Evolutionary conservation across 2,113 vertebrate species (phyloP).

Genomic region (Oncorhynchus kisutch): DNA sequence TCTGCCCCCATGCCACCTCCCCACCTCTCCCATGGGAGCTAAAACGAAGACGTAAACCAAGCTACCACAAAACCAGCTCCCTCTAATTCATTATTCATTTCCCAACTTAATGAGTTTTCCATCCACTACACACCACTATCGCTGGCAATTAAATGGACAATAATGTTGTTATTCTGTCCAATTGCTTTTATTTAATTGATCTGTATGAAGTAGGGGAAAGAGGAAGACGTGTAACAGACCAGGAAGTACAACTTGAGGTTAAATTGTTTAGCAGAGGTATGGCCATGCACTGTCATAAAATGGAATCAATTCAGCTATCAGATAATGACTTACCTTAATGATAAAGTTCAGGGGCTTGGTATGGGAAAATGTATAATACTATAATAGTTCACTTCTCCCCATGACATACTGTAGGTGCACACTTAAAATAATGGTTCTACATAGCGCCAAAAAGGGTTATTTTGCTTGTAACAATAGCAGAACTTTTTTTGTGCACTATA

Average conservation of each 20-base stretch:
- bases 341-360: too few species aligned
- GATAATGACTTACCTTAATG: too few species aligned
- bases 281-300: too few species aligned
- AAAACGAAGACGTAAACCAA: constrained; percentile 70
- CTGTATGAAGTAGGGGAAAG: not conserved
- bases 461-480: too few species aligned
- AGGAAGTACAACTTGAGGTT: constrained; percentile 15
- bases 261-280: not conserved
- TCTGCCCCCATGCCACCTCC: constrained; percentile 21
- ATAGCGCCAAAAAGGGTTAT: too few species aligned
- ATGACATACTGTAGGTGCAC: too few species aligned
- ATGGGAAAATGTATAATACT: too few species aligned
- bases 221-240: constrained; percentile 1
- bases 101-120: constrained; percentile 75
- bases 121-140: constrained; percentile 60
- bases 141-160: constrained; percentile 57
- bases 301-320: too few species aligned
- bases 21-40: constrained; percentile 16
- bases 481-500: too few species aligned
- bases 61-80: constrained; percentile 60
- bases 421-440: too few species aligned
- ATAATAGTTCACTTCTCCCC: too few species aligned
- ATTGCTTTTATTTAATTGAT: constrained; percentile 36
- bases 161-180: not conserved
- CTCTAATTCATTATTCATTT: constrained; percentile 74